phyloP scores from a whole-genome alignment of 2,113 vertebrate genomes.

The Heliornis fulica region DNA sequence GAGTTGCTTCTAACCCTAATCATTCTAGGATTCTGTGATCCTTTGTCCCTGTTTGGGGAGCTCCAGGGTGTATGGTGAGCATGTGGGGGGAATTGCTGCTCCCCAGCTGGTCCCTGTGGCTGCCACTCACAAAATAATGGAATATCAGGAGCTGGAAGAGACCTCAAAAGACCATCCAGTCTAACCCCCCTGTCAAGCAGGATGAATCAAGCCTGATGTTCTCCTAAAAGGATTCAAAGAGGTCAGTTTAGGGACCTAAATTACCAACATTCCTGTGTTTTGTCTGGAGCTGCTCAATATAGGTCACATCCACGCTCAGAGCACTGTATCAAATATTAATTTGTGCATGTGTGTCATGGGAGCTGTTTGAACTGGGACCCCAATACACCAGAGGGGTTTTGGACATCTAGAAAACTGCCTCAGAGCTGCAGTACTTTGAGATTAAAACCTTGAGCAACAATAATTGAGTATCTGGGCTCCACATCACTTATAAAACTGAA shows the following conservation, averaged over 20 bases:
- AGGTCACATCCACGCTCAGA: background rate
- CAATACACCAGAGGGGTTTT: background rate
- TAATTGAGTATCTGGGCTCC: background rate
- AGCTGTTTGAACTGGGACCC: background rate
- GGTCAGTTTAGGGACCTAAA: background rate
- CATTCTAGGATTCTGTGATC: no score
- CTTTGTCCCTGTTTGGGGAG: background rate
- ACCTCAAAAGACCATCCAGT: no score
- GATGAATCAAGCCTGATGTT: background rate
- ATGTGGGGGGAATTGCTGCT: background rate
- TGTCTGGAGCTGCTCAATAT: background rate
- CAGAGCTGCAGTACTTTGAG: background rate
- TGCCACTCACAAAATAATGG: no score
- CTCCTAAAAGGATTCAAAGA: background rate
- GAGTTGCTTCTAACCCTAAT: no score
- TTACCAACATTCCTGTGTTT: fast-evolving
- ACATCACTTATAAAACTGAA: background rate
- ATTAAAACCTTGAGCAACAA: background rate
- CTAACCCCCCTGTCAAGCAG: no score
- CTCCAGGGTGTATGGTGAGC: background rate
- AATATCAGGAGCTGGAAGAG: no score
- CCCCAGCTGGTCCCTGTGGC: background rate
- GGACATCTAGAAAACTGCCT: background rate
- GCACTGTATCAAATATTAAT: background rate
- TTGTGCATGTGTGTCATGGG: background rate